Percentiles rank a stretch among this genome's conserved stretches.
These are phyloP conservation scores for Pterostichus madidus DNA, from an alignment of 2,888 invertebrate species.

Conservation along the genomic window DNA sequence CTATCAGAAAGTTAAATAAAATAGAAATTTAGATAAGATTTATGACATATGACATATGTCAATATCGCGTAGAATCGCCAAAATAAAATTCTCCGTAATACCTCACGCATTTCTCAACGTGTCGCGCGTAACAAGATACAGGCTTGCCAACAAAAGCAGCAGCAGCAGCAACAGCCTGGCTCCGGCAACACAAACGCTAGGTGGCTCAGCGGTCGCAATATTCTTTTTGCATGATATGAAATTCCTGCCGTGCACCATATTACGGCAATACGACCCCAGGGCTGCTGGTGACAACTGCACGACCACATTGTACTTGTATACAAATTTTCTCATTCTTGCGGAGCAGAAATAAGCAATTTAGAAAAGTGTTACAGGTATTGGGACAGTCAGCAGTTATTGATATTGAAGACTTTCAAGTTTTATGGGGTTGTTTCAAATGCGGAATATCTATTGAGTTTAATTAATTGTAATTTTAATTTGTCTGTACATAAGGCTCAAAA, in stretches of 20 bases:
- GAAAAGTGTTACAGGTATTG: slow-evolving; percentile 33
- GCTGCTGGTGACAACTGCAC: slow-evolving; percentile 37
- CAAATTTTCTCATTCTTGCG: slow-evolving; percentile 14
- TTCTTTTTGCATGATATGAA: slow-evolving; percentile 46
- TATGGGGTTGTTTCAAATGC: too few species aligned
- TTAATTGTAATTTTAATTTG: too few species aligned
- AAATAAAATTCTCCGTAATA: neutral
- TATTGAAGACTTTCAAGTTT: too few species aligned
- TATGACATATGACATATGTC: too few species aligned
- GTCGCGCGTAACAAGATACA: slow-evolving; percentile 24
- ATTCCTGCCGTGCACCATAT: slow-evolving; percentile 18
- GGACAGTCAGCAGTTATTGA: too few species aligned
- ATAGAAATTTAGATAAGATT: too few species aligned
- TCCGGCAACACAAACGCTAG: neutral
- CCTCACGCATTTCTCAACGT: neutral
- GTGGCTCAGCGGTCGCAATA: slow-evolving; percentile 3
- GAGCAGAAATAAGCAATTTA: neutral
- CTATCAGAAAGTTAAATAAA: too few species aligned
- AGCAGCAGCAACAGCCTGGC: slow-evolving; percentile 28
- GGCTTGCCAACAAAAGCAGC: neutral
- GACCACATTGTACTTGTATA: slow-evolving; percentile 25
- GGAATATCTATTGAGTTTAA: too few species aligned
- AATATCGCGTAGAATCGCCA: neutral
- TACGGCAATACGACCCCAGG: slow-evolving; percentile 24
- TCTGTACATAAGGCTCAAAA: too few species aligned